Evolutionary conservation across 2,888 invertebrate genomes (phyloP).

Genomic region (Cheilosia soror): DNA sequence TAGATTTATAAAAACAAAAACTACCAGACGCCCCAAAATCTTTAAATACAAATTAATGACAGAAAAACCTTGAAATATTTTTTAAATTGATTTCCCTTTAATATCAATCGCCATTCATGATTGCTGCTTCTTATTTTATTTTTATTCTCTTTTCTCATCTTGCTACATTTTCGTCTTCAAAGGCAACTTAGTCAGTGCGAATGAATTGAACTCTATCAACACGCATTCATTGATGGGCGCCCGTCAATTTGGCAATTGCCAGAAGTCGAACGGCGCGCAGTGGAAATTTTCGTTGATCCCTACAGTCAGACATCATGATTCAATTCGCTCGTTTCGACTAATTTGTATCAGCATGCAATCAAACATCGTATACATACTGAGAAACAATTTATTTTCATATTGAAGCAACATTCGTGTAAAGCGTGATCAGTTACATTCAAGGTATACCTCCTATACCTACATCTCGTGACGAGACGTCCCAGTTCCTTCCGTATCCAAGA

Average conservation of each 20-base stretch:
- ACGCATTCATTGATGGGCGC: conserved; percentile 1
- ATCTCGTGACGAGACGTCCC: conserved; percentile 25
- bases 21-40: conserved; percentile 1
- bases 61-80: conserved; percentile 39
- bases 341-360: neutral
- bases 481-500: conserved; percentile 24
- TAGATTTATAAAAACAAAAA: neutral
- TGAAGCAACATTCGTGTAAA: conserved; percentile 38
- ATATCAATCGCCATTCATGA: conserved; percentile 32
- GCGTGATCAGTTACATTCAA: conserved; percentile 50
- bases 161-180: neutral
- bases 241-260: conserved; percentile 33
- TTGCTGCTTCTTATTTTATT: neutral
- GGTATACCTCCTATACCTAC: neutral
- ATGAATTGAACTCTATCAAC: conserved; percentile 10
- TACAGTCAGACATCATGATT: neutral
- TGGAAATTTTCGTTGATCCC: conserved; percentile 42
- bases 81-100: conserved; percentile 46
- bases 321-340: neutral
- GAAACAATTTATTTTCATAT: neutral
- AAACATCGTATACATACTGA: neutral
- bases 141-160: neutral
- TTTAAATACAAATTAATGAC: neutral
- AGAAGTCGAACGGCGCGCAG: conserved; percentile 7
- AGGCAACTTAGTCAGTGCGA: neutral